phyloP scores from a whole-genome alignment of 2,113 vertebrate species.

The Ammodytes dubius region DNA sequence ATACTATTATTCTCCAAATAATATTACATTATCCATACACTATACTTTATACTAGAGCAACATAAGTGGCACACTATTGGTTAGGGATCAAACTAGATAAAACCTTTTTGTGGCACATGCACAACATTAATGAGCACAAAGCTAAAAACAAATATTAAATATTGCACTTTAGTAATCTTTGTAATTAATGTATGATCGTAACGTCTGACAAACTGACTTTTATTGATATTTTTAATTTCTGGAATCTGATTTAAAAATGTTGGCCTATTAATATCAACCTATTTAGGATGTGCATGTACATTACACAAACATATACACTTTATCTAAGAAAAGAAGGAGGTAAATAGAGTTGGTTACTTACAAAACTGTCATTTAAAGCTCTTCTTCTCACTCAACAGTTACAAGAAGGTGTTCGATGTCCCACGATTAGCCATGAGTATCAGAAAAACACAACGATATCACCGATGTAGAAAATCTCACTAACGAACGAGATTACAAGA shows the following conservation, averaged over 20 bases:
- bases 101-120: too few species aligned
- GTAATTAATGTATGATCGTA: too few species aligned
- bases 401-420: background rate
- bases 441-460: background rate
- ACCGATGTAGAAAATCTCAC: background rate
- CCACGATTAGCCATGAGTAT: background rate
- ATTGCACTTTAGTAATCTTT: too few species aligned
- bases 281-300: background rate
- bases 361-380: background rate
- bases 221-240: background rate
- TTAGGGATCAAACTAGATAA: too few species aligned
- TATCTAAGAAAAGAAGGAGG: background rate
- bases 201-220: too few species aligned
- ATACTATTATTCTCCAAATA: background rate
- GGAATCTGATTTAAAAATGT: background rate
- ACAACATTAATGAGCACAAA: too few species aligned
- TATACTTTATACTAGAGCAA: too few species aligned
- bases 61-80: too few species aligned
- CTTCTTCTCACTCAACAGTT: fast-evolving
- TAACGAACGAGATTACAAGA: too few species aligned
- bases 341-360: background rate
- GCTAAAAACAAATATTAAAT: too few species aligned
- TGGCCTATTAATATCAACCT: background rate
- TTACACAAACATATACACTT: too few species aligned
- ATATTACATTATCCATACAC: too few species aligned